These are phyloP conservation scores for Aramus guarauna DNA, from an alignment of 2,113 vertebrate genomes.

Conservation along the genomic window DNA sequence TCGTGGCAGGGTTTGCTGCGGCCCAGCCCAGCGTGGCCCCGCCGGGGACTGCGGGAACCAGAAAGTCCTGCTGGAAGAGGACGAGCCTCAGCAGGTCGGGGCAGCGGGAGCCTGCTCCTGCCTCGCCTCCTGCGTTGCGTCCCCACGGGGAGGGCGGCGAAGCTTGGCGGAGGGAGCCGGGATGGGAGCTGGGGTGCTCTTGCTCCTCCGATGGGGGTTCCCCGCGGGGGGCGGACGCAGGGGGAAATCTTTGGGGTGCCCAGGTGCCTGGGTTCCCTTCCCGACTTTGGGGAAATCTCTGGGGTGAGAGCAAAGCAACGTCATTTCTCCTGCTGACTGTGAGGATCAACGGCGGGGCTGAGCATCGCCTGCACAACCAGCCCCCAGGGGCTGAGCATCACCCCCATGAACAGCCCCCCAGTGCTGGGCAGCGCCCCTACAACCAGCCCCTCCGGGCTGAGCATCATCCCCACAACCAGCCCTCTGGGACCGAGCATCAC, in stretches of 20 bases:
- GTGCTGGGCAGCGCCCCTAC: rapidly evolving
- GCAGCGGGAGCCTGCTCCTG: background rate
- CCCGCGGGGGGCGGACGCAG: rapidly evolving
- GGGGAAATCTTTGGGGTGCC: background rate
- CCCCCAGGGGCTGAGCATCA: rapidly evolving
- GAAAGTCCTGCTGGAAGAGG: constrained; percentile 44
- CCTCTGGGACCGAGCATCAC: background rate
- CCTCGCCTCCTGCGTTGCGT: background rate
- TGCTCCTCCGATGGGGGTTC: rapidly evolving
- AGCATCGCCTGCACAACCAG: background rate
- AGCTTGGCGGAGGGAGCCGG: background rate
- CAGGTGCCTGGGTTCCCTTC: rapidly evolving
- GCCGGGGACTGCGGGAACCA: constrained; percentile 1
- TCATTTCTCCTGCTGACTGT: rapidly evolving
- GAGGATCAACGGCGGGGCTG: rapidly evolving
- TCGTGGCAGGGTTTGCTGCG: background rate
- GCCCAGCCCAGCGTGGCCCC: background rate
- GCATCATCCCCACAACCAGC: no score
- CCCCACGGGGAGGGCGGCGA: background rate
- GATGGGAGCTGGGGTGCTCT: background rate
- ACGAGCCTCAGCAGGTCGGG: constrained; percentile 48
- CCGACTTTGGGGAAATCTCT: background rate
- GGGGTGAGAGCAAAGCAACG: background rate
- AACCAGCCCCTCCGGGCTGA: no score
- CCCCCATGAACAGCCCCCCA: rapidly evolving